Evolutionary conservation across 2,888 invertebrate species (phyloP), one percentile per base, ranked within the genome.

Genomic region (Heliconius sara): DNA sequence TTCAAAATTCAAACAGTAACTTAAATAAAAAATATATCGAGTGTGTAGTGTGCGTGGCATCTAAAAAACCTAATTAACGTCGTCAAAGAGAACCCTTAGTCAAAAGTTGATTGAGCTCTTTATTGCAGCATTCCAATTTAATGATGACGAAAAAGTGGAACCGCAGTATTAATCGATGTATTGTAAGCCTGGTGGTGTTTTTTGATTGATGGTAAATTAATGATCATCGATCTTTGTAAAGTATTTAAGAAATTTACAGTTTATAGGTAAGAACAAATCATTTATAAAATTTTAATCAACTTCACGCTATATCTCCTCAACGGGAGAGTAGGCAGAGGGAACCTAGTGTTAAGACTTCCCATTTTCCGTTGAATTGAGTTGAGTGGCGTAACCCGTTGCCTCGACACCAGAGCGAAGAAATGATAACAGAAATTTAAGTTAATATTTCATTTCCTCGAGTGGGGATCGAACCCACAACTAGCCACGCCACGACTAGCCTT

Each of bases 51-150:
- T 76, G 80, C 81, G 83, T 83, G 84, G 83, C 78, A 66, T 82
- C 79, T 81, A 82, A 88, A 89, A 90, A 91, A 90, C 86, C 88
- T 90, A 92, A 93, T 92, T 92, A 92, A 90, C 88, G 88, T 83
- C 83, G 84, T 91, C 91, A 92, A 92, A 92, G 90, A 87, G 87
- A 85, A 83, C 84, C 84, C 86, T 86, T 85, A 83, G 80, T 85
- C 85, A 86, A 81, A 80, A 81, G 81, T 81, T 90, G 90, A 91
- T 91, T 88, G 90, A 88, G 86, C 84, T 88, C 85, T 88, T 88
- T 88, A 89, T 89, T 85, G 83, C 79, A 84, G 82, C 84, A 83
- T 86, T 89, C 88, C 87, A 87, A 88, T 88, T 89, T 86, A 85
- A 79, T 83, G 84, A 82, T 77, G 78, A 76, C 73, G 70, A 68